These are phyloP conservation scores for Amorpha juglandis DNA, from an alignment of 2,888 invertebrate species.

Conservation along the genomic window DNA sequence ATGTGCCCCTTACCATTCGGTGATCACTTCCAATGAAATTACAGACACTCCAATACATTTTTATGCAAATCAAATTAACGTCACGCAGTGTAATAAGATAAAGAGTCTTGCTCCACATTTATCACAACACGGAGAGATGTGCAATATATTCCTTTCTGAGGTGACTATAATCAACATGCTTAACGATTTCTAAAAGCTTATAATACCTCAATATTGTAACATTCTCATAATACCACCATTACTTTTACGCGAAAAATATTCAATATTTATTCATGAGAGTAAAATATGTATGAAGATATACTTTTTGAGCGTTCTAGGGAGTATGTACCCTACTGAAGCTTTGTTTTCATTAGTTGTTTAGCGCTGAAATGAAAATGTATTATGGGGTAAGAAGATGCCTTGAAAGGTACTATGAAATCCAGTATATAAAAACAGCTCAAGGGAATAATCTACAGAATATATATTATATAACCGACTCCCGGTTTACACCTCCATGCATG, in stretches of 20 bases:
- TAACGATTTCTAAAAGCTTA: slow-evolving; percentile 29
- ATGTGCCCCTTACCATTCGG: too few species aligned
- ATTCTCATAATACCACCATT: slow-evolving; percentile 1
- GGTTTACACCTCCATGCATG: too few species aligned
- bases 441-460: too few species aligned
- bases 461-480: too few species aligned
- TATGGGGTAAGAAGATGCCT: slow-evolving; percentile 37
- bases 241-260: slow-evolving; percentile 49
- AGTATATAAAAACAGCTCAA: neutral
- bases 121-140: neutral
- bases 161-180: neutral
- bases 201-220: slow-evolving; percentile 42
- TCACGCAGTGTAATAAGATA: neutral
- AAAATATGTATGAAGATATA: slow-evolving; percentile 61
- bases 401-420: neutral
- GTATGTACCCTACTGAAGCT: slow-evolving; percentile 39
- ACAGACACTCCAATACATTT: slow-evolving; percentile 20
- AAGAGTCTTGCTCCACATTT: too few species aligned
- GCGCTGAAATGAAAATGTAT: slow-evolving; percentile 37
- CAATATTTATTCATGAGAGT: slow-evolving; percentile 68
- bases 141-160: neutral
- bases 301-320: slow-evolving; percentile 38
- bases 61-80: slow-evolving; percentile 35
- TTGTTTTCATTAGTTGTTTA: slow-evolving; percentile 45
- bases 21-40: too few species aligned